Evolutionary conservation across 2,797 vertebrate genomes (phyloP), one percentile per base, ranked within the genome.

Genomic region (Sebastes itinus): DNA sequence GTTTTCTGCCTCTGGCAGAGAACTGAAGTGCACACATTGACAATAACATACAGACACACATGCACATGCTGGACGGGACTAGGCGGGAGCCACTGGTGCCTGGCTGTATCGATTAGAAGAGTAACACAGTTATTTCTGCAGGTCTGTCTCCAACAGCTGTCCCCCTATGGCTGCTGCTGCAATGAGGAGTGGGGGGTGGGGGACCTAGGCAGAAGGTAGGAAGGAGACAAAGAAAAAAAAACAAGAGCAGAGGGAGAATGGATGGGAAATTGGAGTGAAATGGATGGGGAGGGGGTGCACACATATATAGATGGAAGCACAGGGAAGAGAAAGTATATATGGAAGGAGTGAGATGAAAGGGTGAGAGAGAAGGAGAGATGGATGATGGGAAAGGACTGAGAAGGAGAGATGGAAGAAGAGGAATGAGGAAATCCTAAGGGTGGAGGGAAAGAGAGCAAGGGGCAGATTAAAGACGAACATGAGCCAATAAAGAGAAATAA

Each of bases 111-210:
- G 95, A 95, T 95, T 93, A 84, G 84, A 92, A 64, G 75, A 90
- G 92, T 91, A 92, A 93, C 91, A 94, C 86, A 89, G 93, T 93
- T 94, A 94, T 95, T 93, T 92, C 89, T 93, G 91, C 87, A 86
- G 90, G 86, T 94, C 89, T 90, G 91, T 90, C 90, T 90, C 88
- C 82, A 85, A 86, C 90, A 91, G 84, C 88, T 92, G 91, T 91
- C 87, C 88, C 88, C 82, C 72, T 52, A 79, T 88, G 85, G 81
- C 84, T 23, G 64, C 1, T 2, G 74, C 75, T 80, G 84, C 63
- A 83, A 83, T 78, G 59, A 77, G 71, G 28, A 80, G 14, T 1
- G 13, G 13, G 22, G 23, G 22, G 23, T 22, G 52, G 22, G 2
- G 62, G 22, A n/a, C 1, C 9, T 3, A 18, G 60, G 22, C 13